Evolutionary conservation across 2,797 vertebrate species (phyloP), one percentile per base, ranked within the genome.

Genomic region (Botia kubotai): DNA sequence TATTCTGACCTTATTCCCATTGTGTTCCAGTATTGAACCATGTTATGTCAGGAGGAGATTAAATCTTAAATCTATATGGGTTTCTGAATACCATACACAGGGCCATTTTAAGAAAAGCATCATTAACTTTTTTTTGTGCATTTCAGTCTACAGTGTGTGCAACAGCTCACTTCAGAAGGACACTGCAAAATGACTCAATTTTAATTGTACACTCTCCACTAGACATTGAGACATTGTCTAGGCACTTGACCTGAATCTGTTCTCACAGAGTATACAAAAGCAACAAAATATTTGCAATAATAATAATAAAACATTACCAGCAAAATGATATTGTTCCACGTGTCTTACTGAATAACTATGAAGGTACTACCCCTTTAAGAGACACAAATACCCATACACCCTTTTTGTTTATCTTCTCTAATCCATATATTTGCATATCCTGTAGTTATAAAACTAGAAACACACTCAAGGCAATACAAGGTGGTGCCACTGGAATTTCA

Each of bases 371-470:
- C 8, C 66, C 66, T 68, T 68, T 48, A 68, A 68, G 36, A 48
- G 14, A 68, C 10, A 46, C 36, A 66, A 66, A 66, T 17, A 39
- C 33, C 10, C 48, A 55, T 21, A 60, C 53, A 52, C 19, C 26
- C 67, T 13, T 26, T 60, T 36, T 13, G 21, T 14, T 43, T 71
- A 29, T 72, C 69, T 65, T 26, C 17, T 50, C 16, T 65, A 67
- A 67, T 74, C 62, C 53, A 23, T 12, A 17, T 46, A 80, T 80
- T 80, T 80, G 79, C 79, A 80, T 80, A 80, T 80, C 79, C 79
- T 80, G 79, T 58, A 67, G 62, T 57, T 80, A 70, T 68, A 80
- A 68, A 68, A 74, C 79, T 21, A 67, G 79, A 80, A 74, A 67
- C 71, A 66, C 70, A 36, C 63, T 80, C 70, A 33, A 29, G 60